These are phyloP conservation scores for Nomada ruficornis DNA, from an alignment of 2,888 invertebrate genomes.

Conservation along the genomic window DNA sequence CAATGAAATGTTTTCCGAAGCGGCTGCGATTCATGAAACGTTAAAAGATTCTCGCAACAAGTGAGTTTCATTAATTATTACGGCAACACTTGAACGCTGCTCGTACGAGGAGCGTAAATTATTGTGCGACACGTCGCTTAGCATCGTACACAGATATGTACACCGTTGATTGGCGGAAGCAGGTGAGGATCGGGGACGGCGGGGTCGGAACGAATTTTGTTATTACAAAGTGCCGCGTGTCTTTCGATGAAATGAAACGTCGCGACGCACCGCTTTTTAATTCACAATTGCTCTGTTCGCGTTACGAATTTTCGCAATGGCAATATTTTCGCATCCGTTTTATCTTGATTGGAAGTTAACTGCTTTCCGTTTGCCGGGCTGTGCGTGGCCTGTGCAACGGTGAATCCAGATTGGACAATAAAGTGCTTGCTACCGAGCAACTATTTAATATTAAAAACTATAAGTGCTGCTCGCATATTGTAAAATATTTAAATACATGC, in stretches of 20 bases:
- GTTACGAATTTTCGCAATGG: slow-evolving; percentile 31
- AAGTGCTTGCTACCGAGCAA: slow-evolving; percentile 63
- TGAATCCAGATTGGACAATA: slow-evolving; percentile 52
- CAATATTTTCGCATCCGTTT: slow-evolving; percentile 31
- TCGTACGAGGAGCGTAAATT: slow-evolving; percentile 47
- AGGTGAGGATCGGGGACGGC: neutral
- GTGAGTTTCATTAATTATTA: slow-evolving; percentile 58
- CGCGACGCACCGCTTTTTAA: slow-evolving; percentile 36
- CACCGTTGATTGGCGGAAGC: neutral
- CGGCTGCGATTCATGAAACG: slow-evolving; percentile 46
- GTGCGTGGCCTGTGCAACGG: neutral
- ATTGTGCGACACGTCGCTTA: slow-evolving; percentile 40
- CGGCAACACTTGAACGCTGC: slow-evolving; percentile 43
- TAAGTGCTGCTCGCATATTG: slow-evolving; percentile 58
- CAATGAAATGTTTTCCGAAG: slow-evolving; percentile 45
- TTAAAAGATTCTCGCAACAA: slow-evolving; percentile 59
- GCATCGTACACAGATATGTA: neutral
- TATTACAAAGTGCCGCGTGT: slow-evolving; percentile 24
- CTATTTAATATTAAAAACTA: slow-evolving; percentile 68
- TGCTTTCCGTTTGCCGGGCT: slow-evolving; percentile 29
- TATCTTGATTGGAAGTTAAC: slow-evolving; percentile 57
- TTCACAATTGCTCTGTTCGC: slow-evolving; percentile 26
- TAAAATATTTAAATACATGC: slow-evolving; percentile 65
- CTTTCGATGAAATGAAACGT: slow-evolving; percentile 41
- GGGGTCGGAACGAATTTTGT: slow-evolving; percentile 27